Evolutionary conservation across 1,140 invertebrate species (phyloP).

Genomic region (Aplysia californica): DNA sequence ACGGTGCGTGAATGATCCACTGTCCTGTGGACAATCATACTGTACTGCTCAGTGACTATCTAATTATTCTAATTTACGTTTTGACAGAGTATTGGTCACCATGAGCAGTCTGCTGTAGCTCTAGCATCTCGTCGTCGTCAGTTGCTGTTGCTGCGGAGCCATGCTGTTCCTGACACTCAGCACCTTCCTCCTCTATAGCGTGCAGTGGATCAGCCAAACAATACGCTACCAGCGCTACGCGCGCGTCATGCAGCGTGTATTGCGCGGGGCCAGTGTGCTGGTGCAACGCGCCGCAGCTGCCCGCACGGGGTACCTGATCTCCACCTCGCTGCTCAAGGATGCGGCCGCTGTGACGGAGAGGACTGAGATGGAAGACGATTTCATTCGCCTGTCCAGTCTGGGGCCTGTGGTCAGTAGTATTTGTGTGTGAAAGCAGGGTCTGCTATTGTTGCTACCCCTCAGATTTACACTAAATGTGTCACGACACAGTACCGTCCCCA

Average conservation of each 20-base stretch:
- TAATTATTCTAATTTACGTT: too few species aligned
- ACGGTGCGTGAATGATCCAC: too few species aligned
- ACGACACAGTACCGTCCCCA: not conserved
- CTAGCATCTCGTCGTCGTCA: too few species aligned
- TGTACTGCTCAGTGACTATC: too few species aligned
- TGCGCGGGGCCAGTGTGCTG: not conserved
- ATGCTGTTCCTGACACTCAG: constrained; percentile 16
- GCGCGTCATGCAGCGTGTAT: not conserved
- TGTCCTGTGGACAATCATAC: too few species aligned
- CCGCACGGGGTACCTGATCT: not conserved
- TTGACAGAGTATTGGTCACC: too few species aligned
- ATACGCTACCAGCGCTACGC: not conserved
- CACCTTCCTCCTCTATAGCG: not conserved
- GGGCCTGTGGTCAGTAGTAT: not conserved
- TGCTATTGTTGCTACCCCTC: not conserved
- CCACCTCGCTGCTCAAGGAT: not conserved
- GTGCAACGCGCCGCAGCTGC: not conserved
- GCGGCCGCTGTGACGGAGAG: not conserved
- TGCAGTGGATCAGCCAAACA: not conserved
- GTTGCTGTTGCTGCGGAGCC: too few species aligned
- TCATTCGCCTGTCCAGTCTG: not conserved
- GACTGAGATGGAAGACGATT: not conserved
- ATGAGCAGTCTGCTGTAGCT: too few species aligned
- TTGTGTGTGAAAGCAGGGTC: not conserved
- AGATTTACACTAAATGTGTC: not conserved